A percentile compares a stretch with the other conserved stretches of the same genome.
phyloP scores from a whole-genome alignment of 2,888 invertebrate genomes.

The Lamellibrachia satsuma region DNA sequence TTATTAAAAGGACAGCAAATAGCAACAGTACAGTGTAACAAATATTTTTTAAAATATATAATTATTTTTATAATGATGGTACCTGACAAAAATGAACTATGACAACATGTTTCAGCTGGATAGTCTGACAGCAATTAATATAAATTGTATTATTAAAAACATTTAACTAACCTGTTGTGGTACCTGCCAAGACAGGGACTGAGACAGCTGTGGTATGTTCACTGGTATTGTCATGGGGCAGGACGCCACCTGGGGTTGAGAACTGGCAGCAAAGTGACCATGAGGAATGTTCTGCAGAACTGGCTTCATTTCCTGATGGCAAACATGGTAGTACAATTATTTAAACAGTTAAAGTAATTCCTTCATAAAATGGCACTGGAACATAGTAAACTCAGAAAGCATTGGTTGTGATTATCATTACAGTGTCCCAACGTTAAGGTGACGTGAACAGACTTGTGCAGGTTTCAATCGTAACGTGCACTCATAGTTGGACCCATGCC shows the following conservation, averaged over 20 bases:
- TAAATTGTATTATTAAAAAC: neutral
- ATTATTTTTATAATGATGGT: neutral
- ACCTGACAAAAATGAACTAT: too few species aligned
- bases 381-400: neutral
- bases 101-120: neutral
- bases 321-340: neutral
- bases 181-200: conserved; percentile 32
- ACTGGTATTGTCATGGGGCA: conserved; percentile 14
- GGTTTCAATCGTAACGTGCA: too few species aligned
- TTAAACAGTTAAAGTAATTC: neutral
- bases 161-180: neutral
- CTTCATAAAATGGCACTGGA: neutral
- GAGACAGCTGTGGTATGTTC: conserved; percentile 25
- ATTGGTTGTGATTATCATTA: neutral
- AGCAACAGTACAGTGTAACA: neutral
- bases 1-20: neutral
- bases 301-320: conserved; percentile 28
- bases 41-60: neutral
- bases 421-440: too few species aligned
- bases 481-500: too few species aligned
- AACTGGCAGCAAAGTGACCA: neutral
- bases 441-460: too few species aligned
- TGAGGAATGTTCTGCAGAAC: conserved; percentile 32
- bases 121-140: neutral
- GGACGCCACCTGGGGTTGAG: conserved; percentile 22